Evolutionary conservation across 2,113 vertebrate species (phyloP), one percentile per base, ranked within the genome.

Genomic region (Amphiprion ocellaris): DNA sequence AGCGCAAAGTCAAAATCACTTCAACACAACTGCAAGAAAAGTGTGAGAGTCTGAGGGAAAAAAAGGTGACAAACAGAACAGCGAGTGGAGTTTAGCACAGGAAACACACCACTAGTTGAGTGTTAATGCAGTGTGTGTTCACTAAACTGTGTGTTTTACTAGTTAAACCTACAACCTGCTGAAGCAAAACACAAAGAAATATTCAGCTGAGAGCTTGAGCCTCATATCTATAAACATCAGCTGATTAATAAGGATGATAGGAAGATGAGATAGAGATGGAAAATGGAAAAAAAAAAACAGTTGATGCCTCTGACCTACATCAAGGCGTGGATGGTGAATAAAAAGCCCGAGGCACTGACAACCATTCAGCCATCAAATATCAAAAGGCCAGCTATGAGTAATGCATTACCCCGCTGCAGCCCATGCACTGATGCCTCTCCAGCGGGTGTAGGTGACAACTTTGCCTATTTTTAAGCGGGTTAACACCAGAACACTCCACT

Each of bases 311-410:
- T 91, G 92, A 92, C 90, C 92, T 86, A 90, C 75, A 88, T 87
- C 19, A 37, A 50, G 44, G 79, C 76, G 11, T 30, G 74, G 59
- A 79, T 72, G 86, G 66, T 69, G 74, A 80, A 83, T 26, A 80
- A 75, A 84, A 76, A 82, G 85, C 88, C 80, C 0, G 46, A 83
- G 83, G 90, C 81, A 33, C 62, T 44, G 81, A 85, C 84, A 83
- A 39, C 68, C 83, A 80, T 66, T 79, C 88, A 87, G 88, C 90
- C 87, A 68, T 90, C 88, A 87, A 58, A 74, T 79, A 84, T 84
- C 82, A 75, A 88, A 86, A 75, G 80, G 78, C 74, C 83, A 84
- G 70, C 75, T 69, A 39, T 81, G 87, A 87, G 89, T 69, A 81
- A 87, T 65, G 82, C 73, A 58, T 73, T 5, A 53, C n/a, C 47